Conservation (phyloP, 2,888 invertebrate species). For the Plemyria rubiginata region DNA sequence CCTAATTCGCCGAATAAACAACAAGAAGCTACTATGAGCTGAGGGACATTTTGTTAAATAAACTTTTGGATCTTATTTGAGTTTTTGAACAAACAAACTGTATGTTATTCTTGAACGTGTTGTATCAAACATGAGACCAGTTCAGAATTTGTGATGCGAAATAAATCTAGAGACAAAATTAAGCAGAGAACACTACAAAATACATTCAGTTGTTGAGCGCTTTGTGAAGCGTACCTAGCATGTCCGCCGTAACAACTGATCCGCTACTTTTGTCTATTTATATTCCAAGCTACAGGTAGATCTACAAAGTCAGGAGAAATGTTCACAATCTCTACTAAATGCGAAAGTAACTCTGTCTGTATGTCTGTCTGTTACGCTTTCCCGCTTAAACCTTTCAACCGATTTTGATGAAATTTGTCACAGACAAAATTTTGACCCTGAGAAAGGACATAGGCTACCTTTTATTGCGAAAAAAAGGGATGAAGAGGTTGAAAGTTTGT, state of each 20-base stretch:
- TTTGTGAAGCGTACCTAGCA: no score
- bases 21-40: conserved; percentile 51
- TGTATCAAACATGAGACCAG: conserved; percentile 18
- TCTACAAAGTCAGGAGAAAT: no score
- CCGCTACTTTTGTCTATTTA: no score
- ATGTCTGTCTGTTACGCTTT: no score
- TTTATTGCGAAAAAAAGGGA: no score
- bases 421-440: no score
- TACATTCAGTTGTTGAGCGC: not conserved
- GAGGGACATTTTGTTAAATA: conserved; percentile 65
- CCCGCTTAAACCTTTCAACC: no score
- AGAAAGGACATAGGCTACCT: no score
- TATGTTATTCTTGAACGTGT: conserved; percentile 26
- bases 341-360: no score
- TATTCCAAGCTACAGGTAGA: not conserved
- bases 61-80: conserved; percentile 76
- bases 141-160: conserved; percentile 18
- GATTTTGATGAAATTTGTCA: no score
- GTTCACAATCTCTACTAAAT: no score
- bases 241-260: not conserved
- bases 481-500: no score
- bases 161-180: conserved; percentile 4
- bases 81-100: conserved; percentile 57
- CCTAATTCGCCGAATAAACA: conserved; percentile 68
- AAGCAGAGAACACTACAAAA: conserved; percentile 4